Evolutionary conservation across 2,888 invertebrate species (phyloP).

Genomic region (Andrena camellia): DNA sequence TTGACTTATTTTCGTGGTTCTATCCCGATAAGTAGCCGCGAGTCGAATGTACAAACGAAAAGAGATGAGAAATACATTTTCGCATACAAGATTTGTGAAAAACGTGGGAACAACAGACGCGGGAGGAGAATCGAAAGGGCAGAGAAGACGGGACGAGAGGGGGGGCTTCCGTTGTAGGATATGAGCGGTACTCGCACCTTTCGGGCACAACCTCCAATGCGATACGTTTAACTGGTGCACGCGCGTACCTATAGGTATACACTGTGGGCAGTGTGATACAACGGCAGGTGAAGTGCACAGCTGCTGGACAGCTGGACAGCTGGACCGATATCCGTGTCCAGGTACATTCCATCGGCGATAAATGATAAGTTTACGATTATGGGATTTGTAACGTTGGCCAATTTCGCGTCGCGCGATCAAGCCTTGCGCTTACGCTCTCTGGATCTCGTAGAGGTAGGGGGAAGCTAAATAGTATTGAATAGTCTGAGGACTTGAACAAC

Average conservation of each 20-base stretch:
- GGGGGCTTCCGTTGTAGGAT: background rate
- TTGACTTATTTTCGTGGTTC: too few species aligned
- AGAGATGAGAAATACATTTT: too few species aligned
- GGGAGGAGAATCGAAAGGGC: background rate
- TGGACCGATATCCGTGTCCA: conserved; percentile 81
- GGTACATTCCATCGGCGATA: conserved; percentile 71
- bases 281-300: conserved; percentile 83
- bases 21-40: too few species aligned
- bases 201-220: background rate
- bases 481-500: too few species aligned
- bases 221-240: conserved; percentile 34
- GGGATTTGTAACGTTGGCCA: conserved; percentile 16
- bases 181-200: background rate
- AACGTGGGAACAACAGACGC: too few species aligned
- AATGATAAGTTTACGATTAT: conserved; percentile 62
- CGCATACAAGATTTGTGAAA: too few species aligned
- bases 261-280: conserved; percentile 59
- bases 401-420: background rate
- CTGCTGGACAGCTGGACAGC: conserved; percentile 82
- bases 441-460: background rate
- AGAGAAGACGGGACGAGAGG: background rate
- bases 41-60: too few species aligned
- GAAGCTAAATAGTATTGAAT: too few species aligned
- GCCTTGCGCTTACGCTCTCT: background rate
- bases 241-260: conserved; percentile 43